Conservation (phyloP, 2,113 vertebrate species). For the Hydrochoerus hydrochaeris region DNA sequence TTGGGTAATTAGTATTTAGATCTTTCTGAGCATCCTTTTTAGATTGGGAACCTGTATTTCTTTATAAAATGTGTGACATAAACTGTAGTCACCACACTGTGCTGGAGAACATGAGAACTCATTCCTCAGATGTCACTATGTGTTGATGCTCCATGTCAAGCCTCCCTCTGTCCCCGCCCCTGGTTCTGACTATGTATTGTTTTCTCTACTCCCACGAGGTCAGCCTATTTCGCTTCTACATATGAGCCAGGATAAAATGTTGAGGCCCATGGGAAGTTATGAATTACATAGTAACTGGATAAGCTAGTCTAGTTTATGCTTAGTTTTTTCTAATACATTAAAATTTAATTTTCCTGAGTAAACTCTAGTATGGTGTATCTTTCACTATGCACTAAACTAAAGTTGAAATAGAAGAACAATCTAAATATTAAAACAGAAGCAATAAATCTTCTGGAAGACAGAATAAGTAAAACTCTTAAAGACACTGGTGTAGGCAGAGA, state of each 20-base stretch:
- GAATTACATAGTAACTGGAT: background rate
- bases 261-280: background rate
- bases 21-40: background rate
- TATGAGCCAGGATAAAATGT: background rate
- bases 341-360: background rate
- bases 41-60: background rate
- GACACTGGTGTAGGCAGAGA: background rate
- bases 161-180: too few species aligned
- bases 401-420: background rate
- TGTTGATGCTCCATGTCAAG: background rate
- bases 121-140: background rate
- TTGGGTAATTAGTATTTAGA: background rate
- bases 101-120: background rate
- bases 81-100: background rate
- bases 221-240: background rate
- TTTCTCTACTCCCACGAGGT: background rate
- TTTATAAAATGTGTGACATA: background rate
- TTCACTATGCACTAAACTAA: background rate
- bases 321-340: conserved; percentile 1
- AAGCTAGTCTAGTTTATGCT: background rate
- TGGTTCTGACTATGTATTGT: background rate
- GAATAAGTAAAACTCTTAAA: background rate
- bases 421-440: background rate
- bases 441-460: background rate
- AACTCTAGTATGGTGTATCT: background rate